Base-by-base conservation (phyloP, 2,797 vertebrate genomes). In the Sternarchorhynchus goeldii region DNA sequence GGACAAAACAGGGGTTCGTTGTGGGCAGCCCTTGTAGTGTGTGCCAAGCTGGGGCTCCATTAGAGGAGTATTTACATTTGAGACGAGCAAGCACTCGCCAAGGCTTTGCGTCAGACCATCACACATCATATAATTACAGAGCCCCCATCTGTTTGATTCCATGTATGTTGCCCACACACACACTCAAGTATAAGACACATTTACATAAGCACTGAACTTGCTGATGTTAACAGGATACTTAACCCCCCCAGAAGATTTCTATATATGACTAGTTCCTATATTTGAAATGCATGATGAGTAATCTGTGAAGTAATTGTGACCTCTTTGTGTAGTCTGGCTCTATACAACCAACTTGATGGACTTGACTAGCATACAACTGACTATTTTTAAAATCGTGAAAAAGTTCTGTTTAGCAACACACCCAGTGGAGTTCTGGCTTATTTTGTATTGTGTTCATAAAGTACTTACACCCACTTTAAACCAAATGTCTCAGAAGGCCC, bases 81-180 rank as follows among this genome's bases (percentile, higher is more conserved):
- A 78, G 66, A 74, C 50, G 39, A 41, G 66, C 72, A 21, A 63
- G 32, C 70, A 32, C 12, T 53, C 45, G 41, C 66, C 62, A 73
- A 74, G 53, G 55, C 72, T 58, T 62, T 60, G 77, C 1, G 55
- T 76, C 55, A 78, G 71, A 31, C 75, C 65, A 32, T 77, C 62
- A 32, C 73, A 29, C 73, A 74, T 32, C 56, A 29, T 81, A 50
- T 67, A 82, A 76, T 79, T 77, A 75, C 74, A 73, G 29, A 29
- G 32, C 29, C 66, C 71, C 57, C 58, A 12, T 59, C 63, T 60
- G 69, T 81, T 79, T 82, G 70, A 62, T 75, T 70, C 59, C 77
- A 39, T 73, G 69, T 63, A 18, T 67, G 65, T 70, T 59, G 45
- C 45, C 18, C 64, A 36, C 36, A 59, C 41, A 45, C 10, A 8